Base-by-base conservation (phyloP, 2,888 invertebrate species). In the Acanthococcus lagerstroemiae region DNA sequence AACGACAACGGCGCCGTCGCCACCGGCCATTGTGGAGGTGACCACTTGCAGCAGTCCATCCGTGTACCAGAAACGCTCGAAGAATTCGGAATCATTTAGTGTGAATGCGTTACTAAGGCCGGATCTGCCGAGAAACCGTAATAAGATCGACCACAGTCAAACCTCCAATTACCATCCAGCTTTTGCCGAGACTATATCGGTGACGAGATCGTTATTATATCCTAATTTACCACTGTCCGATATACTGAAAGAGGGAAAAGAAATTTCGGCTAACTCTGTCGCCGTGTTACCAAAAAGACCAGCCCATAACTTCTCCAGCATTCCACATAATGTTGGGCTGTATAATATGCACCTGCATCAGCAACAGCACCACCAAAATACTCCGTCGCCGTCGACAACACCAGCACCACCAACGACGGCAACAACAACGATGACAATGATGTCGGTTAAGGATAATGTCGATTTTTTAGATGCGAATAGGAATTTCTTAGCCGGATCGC, bases 81-180 rank as follows among this genome's bases (percentile, higher is more conserved):
- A 87, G 76, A 84, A 86, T 78, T 89, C 88, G 15, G 90, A 90
- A 77, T 82, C 87, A 24, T 91, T 90, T 76, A 89, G 89, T 65
- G 90, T 91, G 46, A 88, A 87, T 69, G 90, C 90, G 0, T 78
- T 91, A 37, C 76, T 91, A 55, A 80, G 88, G 76, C 88, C 90
- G 66, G 90, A 90, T 74, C 84, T 87, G 30, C 76, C 77, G 67
- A 75, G 76, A 1, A 69, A 72, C 46, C 60, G 50, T 3, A 65
- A 57, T 19, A 25, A 56, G 24, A 44, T 17, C 24, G 24, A 61
- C 21, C 48, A 61, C 3, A 52, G 66, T 15, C 17, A 56, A 19
- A 37, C 50, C 9, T 21, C 44, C 2, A 50, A 27, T 19, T 68
- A 57, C 22, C 56, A 68, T 66, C 46, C 69, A 37, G 22, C 72